Conservation (phyloP, 1,140 invertebrate genomes). For the Drosophila quadrilineata region DNA sequence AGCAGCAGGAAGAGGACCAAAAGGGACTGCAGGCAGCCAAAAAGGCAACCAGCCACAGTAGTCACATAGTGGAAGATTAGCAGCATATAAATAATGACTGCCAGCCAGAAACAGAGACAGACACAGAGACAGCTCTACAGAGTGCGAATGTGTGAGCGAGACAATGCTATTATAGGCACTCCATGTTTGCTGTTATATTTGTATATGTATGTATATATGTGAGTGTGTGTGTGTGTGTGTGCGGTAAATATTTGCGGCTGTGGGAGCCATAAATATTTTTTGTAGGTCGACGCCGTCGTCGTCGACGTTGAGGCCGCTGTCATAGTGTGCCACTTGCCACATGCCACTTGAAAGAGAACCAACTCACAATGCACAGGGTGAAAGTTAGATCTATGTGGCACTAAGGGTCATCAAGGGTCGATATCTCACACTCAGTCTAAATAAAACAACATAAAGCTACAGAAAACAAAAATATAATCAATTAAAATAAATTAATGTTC, state of each 20-base stretch:
- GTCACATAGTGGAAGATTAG: slow-evolving; percentile 60
- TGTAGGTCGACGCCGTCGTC: slow-evolving; percentile 38
- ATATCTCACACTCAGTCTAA: slow-evolving; percentile 11
- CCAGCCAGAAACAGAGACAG: slow-evolving; percentile 1
- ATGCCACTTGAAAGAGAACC: too few relatives aligned
- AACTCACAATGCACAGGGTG: too few relatives aligned
- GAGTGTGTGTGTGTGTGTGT: slow-evolving; percentile 12
- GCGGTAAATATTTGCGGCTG: slow-evolving; percentile 57
- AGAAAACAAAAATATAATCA: too few relatives aligned
- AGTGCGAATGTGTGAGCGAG: background rate
- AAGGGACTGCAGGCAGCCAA: too few relatives aligned
- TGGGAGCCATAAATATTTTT: slow-evolving; percentile 56
- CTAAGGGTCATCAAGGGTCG: too few relatives aligned
- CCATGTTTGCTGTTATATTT: too few relatives aligned
- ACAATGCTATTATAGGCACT: too few relatives aligned
- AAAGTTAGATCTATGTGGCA: slow-evolving; percentile 5
- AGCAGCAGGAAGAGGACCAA: background rate
- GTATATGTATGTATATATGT: too few relatives aligned
- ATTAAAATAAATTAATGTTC: too few relatives aligned
- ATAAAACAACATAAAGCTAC: too few relatives aligned
- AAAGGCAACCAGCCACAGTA: slow-evolving; percentile 50
- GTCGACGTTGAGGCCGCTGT: slow-evolving; percentile 33
- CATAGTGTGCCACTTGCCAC: slow-evolving; percentile 44
- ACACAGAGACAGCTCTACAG: background rate
- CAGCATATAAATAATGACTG: slow-evolving; percentile 60